Evolutionary conservation across 2,888 invertebrate genomes (phyloP), one percentile per base, ranked within the genome.

Genomic region (Cerceris ruficornis): DNA sequence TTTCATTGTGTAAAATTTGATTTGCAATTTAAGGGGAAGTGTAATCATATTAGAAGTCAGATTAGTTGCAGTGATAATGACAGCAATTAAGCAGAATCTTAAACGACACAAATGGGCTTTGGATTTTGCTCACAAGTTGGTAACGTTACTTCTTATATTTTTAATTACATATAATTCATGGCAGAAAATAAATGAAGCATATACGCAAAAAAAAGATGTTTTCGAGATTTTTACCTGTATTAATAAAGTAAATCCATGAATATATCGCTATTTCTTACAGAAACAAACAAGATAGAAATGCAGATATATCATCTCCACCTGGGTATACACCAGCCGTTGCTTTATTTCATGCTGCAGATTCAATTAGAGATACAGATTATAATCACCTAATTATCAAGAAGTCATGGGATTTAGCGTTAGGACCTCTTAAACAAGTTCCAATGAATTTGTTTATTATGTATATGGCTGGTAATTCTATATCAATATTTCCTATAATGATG

Each of bases 401-500:
- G 91, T 96, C 98, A 65, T 99, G 99, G 99, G 99, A 99, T 91
- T 94, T 99, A 66, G 99, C 99, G 0, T 93, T 99, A 15, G 98
- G 97, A 0, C 99, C 99, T 2, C 92, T 99, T 46, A 99, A 99
- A 92, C 98, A 98, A 93, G 97, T 97, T 83, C 99, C 99, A 0
- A 99, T 99, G 99, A 99, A 99, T 93, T 94, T 99, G 79, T 98
- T 99, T 92, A 98, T 99, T 76, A 99, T 99, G 98, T 99, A 99
- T 93, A 99, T 99, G 99, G 98, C 99, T 68, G 99, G 99, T 15
- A 99, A 98, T 92, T 98, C 99, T 0, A 99, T 99, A 88, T 99
- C 99, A 0, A 99, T 99, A 88, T 99, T 99, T 89, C 99, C 99
- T 0, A 99, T 99, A 61, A 99, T 99, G 99, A 99, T 99, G 99